Evolutionary conservation across 2,888 invertebrate species (phyloP), one percentile per base, ranked within the genome.

Genomic region (Ptilodon capucinus): DNA sequence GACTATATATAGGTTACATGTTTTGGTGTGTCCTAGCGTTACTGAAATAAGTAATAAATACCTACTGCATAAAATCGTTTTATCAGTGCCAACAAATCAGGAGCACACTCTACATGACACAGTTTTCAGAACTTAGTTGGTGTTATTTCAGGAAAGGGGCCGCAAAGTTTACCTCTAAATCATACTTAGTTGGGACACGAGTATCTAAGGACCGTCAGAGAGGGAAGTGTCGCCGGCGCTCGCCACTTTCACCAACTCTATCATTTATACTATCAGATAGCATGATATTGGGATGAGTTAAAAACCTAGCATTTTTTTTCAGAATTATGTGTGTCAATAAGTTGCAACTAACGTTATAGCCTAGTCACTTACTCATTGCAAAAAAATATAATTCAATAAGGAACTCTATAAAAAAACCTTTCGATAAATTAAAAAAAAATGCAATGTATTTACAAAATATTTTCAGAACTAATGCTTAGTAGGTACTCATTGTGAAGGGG

Each of bases 131-230:
- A 71, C 64, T 54, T 76, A 79, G 68, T 81, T 74, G 55, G 63
- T 71, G 69, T 71, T 74, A 74, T 78, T 77, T 66, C 68, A 69
- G 66, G 71, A 74, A 74, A 67, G 68, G 64, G 68, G 67, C 60
- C 61, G 57, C 58, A 52, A 83, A 84, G 77, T 83, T 83, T 74
- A 62, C 62, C 64, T 60, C 74, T 82, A 83, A 79, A 81, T 81
- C 81, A 83, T 72, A 74, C 68, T 76, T 71, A 78, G 73, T 71
- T 68, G 69, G 61, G 68, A 74, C 68, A 75, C 73, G 71, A 72
- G 66, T 70, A 68, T 71, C 62, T 69, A 67, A 70, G 56, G 51
- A 68, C 57, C 51, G 48, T 25, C 39, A 36, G 43, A 58, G 63
- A 55, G 54, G 59, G 53, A 59, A 62, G 56, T 48, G 57, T 42